Base-by-base conservation (phyloP, 2,797 vertebrate genomes). In the Lepus oiostolus region DNA sequence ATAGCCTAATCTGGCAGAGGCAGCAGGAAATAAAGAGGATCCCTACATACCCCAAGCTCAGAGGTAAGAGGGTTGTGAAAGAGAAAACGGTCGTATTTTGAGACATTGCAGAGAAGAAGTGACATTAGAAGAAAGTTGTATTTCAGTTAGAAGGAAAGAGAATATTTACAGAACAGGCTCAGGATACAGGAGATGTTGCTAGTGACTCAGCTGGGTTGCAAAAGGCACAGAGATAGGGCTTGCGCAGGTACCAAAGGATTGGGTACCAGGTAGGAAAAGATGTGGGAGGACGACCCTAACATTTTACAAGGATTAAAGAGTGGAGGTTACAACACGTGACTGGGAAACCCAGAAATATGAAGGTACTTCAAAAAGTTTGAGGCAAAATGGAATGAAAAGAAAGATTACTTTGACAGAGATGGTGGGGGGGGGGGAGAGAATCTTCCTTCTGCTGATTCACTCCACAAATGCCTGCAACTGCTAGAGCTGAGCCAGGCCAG, bases 61-160 rank as follows among this genome's bases (percentile, higher is more conserved):
- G 42, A 47, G 42, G 42, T 47, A 47, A 9, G 42, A 47, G 42
- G 42, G 42, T 47, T 47, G 42, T 47, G 7, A 47, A 47, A 47
- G 8, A 47, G 42, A 47, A 47, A 47, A 47, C 7, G 42, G 42
- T 47, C 9, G 7, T 47, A 47, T 47, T 47, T 9, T 47, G 8
- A 47, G 42, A 47, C 42, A 47, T 47, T 9, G n/a, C 2, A n/a
- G 35, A 75, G 67, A 87, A 86, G 75, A 65, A 26, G 42, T 74
- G 30, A n/a, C 12, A 38, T 70, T 47, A 63, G 75, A 30, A 13
- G 63, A 79, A 85, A 92, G 63, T 9, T 38, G 52, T 26, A n/a
- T 72, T 87, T 81, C 76, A 72, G 42, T 86, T 6, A 80, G 52
- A 81, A 88, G 82, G 47, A 81, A 35, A 86, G 71, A 93, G 62